Percentiles rank a stretch among this genome's conserved stretches.
Conservation (phyloP, 2,888 invertebrate species). For the Plagodis pulveraria region DNA sequence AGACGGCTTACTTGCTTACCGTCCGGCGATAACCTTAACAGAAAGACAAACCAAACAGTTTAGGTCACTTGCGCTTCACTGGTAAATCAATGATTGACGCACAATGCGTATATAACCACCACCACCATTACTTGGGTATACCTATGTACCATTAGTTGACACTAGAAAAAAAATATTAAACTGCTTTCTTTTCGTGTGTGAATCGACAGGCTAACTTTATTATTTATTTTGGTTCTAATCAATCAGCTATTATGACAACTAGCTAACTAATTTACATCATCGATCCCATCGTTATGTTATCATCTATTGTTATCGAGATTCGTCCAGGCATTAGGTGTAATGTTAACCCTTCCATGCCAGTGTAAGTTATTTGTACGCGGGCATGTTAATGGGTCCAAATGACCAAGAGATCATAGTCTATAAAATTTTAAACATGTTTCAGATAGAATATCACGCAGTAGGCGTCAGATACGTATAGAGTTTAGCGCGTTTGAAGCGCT, state of each 20-base stretch:
- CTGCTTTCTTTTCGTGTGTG: slow-evolving; percentile 11
- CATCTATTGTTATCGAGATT: slow-evolving; percentile 65
- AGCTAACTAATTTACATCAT: slow-evolving; percentile 68
- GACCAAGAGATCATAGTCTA: not conserved
- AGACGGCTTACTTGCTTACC: no score
- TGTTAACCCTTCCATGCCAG: slow-evolving; percentile 48
- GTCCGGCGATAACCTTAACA: no score
- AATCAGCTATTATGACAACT: slow-evolving; percentile 70
- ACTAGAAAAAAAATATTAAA: not conserved
- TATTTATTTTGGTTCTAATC: slow-evolving; percentile 65
- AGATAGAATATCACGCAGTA: no score
- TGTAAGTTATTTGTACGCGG: not conserved
- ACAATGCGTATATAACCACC: no score
- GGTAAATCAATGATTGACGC: no score
- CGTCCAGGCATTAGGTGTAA: slow-evolving; percentile 41
- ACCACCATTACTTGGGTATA: no score
- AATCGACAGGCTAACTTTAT: slow-evolving; percentile 32
- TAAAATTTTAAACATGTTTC: no score
- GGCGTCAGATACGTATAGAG: no score
- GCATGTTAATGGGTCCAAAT: slow-evolving; percentile 4
- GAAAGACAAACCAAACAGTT: no score
- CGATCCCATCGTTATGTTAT: slow-evolving; percentile 46
- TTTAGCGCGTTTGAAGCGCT: no score
- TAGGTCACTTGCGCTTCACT: no score
- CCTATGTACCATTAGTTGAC: not conserved